Evolutionary conservation across 2,888 invertebrate genomes (phyloP), one percentile per base, ranked within the genome.

Genomic region (Andrena camellia): DNA sequence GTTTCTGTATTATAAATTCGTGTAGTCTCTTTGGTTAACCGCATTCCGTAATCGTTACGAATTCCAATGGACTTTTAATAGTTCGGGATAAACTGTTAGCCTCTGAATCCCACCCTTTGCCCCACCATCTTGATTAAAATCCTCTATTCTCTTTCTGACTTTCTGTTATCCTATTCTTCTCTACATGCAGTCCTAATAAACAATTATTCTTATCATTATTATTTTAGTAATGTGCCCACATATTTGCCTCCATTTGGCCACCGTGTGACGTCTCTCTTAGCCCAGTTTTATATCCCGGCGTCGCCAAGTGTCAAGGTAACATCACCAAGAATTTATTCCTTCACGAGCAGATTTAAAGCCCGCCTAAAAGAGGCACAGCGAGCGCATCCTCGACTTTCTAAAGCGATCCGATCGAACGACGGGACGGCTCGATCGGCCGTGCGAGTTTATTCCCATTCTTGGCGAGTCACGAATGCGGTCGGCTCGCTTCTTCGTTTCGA

Each of bases 391-490:
- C 54, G 70, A 71, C 82, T 82, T 79, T 79, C 81, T 81, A 81
- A 81, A 90, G 78, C 78, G 83, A 72, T 74, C 52, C 67, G 78
- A 62, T 60, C 79, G 84, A 81, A n/a, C 72, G 67, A 70, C 68
- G 60, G 42, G 42, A 42, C 42, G 23, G 57, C 23, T 57, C 62
- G 75, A 69, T 89, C 77, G 66, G 80, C 74, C 80, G 80, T 29
- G 64, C 57, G 70, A 77, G 63, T 71, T 71, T 71, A 50, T 59
- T 77, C 70, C 77, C 48, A 59, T 64, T 54, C 59, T 33, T 33
- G 57, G 23, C 68, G 42, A 69, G 48, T 81, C 78, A 60, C 78
- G 72, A 69, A 35, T 50, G 23, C 8, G 59, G 8, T 20, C 23
- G 48, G 31, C 31, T 59, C 23, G 33, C 52, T 35, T 68, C 73